phyloP scores from a whole-genome alignment of 2,113 vertebrate genomes.

The Phoenicopterus ruber region DNA sequence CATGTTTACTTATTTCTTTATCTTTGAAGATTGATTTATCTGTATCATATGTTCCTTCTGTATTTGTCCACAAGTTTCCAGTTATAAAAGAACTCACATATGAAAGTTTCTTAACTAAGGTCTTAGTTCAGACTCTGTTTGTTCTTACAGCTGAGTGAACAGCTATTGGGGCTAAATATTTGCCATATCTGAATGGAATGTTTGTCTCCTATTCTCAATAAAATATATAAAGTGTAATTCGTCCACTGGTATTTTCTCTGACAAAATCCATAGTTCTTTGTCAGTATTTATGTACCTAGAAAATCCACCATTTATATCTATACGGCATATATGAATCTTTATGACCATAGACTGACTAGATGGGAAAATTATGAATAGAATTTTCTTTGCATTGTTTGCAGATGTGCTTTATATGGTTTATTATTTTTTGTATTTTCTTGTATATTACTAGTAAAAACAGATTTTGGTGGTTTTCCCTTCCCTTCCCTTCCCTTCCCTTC shows the following conservation, averaged over 20 bases:
- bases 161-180: conserved; percentile 43
- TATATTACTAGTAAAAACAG: background rate
- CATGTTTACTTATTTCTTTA: background rate
- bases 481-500: too few relatives aligned
- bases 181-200: background rate
- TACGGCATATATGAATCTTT: background rate
- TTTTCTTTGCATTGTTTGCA: background rate
- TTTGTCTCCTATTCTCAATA: conserved; percentile 1
- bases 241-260: background rate
- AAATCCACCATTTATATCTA: background rate
- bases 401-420: background rate
- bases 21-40: background rate
- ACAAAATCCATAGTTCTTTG: background rate
- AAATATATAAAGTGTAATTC: conserved; percentile 35
- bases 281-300: background rate
- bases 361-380: background rate
- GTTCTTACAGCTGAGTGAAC: conserved; percentile 27
- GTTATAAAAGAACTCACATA: background rate
- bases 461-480: background rate
- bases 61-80: background rate
- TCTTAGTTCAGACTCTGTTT: conserved; percentile 42
- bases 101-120: conserved; percentile 13
- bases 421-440: conserved; percentile 19
- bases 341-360: background rate
- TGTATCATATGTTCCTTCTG: background rate